These are phyloP conservation scores for Coranthus polyacanthus DNA, from an alignment of 2,797 vertebrate species.

Conservation along the genomic window DNA sequence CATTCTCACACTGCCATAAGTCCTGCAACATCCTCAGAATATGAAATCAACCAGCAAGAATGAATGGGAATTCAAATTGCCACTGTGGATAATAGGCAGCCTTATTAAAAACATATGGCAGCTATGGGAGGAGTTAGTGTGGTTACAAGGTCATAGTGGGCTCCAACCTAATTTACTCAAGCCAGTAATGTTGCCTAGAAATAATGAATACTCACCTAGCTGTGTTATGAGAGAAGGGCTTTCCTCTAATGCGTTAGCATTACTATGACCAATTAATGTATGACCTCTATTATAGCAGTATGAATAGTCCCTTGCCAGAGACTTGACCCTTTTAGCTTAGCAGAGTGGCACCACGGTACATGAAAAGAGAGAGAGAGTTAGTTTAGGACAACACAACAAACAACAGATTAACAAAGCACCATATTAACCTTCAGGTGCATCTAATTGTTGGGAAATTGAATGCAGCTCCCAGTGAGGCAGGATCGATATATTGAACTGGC, in stretches of 20 bases:
- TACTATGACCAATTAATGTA: conserved; percentile 51
- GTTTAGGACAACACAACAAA: conserved; percentile 58
- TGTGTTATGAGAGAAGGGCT: conserved; percentile 22
- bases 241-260: conserved; percentile 42
- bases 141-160: conserved; percentile 65
- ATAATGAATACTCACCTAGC: conserved; percentile 40
- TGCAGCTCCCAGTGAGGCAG: conserved; percentile 76
- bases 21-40: conserved; percentile 68
- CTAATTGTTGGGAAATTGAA: conserved; percentile 86
- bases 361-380: conserved; percentile 32
- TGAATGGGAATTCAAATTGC: conserved; percentile 66
- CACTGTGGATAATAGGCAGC: conserved; percentile 53
- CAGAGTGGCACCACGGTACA: conserved; percentile 18
- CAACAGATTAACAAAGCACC: conserved; percentile 84
- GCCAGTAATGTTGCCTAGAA: conserved; percentile 41
- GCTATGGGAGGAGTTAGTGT: conserved; percentile 60
- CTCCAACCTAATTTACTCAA: conserved; percentile 56
- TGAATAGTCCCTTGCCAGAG: conserved; percentile 25
- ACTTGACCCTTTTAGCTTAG: conserved; percentile 48
- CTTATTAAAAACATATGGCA: conserved; percentile 72
- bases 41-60: conserved; percentile 59
- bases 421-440: conserved; percentile 82
- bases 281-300: conserved; percentile 42
- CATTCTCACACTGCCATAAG: conserved; percentile 67
- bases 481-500: conserved; percentile 84